A percentile compares a stretch with the other conserved stretches of the same genome.
These are phyloP conservation scores for Heterocephalus glaber DNA, from an alignment of 2,113 vertebrate species.

Conservation along the genomic window DNA sequence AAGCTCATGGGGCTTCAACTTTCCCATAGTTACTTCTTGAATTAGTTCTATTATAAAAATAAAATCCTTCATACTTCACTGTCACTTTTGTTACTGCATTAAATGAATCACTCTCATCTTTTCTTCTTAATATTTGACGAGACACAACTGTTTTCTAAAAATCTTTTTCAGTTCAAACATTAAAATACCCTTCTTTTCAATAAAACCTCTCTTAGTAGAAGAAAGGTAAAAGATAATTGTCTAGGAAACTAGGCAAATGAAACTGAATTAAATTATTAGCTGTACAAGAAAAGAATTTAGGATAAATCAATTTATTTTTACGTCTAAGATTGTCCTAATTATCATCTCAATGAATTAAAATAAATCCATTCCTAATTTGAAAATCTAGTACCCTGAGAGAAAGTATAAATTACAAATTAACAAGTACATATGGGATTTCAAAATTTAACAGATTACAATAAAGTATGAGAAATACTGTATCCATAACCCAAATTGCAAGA, in stretches of 20 bases:
- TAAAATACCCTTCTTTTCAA: conserved; percentile 42
- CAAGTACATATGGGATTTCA: conserved; percentile 15
- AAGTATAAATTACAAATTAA: conserved; percentile 4
- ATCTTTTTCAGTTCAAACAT: conserved; percentile 52
- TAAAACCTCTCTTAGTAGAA: not conserved
- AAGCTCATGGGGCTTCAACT: conserved; percentile 68
- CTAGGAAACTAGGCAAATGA: conserved; percentile 31
- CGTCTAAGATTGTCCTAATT: conserved; percentile 14
- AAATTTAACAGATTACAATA: not conserved
- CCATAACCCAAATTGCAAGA: not conserved
- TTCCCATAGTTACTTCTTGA: conserved; percentile 76
- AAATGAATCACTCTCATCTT: conserved; percentile 73
- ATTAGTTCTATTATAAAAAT: conserved; percentile 76
- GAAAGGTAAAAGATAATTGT: not conserved
- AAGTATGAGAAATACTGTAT: not conserved
- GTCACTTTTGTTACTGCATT: conserved; percentile 47
- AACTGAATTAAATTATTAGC: conserved; percentile 42
- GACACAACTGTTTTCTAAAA: conserved; percentile 14
- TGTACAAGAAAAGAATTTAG: conserved; percentile 36
- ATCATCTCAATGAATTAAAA: conserved; percentile 37
- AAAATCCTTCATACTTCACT: conserved; percentile 67
- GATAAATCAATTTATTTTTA: conserved; percentile 57
- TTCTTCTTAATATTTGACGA: conserved; percentile 73
- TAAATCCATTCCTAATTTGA: conserved; percentile 52
- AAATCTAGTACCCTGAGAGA: conserved; percentile 15